These are phyloP conservation scores for Drosophila guanche DNA, from an alignment of 1,140 invertebrate genomes.

Conservation along the genomic window DNA sequence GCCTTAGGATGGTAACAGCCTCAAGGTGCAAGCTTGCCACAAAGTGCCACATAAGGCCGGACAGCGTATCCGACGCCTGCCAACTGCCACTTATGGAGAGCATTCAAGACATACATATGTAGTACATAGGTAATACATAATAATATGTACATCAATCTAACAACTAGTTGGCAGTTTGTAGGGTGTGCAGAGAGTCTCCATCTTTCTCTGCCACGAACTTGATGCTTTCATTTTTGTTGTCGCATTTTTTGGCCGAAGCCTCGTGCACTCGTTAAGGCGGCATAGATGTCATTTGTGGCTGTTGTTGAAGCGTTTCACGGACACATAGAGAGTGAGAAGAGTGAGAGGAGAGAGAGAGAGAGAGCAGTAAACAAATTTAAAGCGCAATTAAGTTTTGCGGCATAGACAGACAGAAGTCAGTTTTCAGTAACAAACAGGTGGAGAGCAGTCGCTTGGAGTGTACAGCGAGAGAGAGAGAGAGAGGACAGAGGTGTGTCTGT, in stretches of 20 bases:
- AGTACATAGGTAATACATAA: too few relatives aligned
- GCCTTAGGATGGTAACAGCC: too few relatives aligned
- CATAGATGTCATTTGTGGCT: slow-evolving; percentile 34
- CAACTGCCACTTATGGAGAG: too few relatives aligned
- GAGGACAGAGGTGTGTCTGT: slow-evolving; percentile 17
- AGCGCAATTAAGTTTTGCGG: slow-evolving; percentile 61
- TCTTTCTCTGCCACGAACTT: background rate
- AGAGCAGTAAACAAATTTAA: slow-evolving; percentile 37
- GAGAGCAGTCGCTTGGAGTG: background rate
- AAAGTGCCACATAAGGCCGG: too few relatives aligned
- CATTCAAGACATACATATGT: too few relatives aligned
- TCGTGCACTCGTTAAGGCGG: slow-evolving; percentile 1
- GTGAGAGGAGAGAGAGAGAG: background rate
- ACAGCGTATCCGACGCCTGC: too few relatives aligned
- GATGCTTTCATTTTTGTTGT: background rate
- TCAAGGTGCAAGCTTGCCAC: too few relatives aligned
- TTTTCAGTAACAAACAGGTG: slow-evolving; percentile 30
- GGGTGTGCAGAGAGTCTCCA: too few relatives aligned
- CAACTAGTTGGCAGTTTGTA: too few relatives aligned
- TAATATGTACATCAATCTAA: too few relatives aligned
- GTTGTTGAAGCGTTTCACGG: slow-evolving; percentile 43
- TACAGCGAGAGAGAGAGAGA: background rate
- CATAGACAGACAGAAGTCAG: slow-evolving; percentile 47
- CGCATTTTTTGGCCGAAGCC: slow-evolving; percentile 2
- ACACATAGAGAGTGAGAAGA: background rate